phyloP scores from a whole-genome alignment of 1,140 invertebrate genomes.

The Monomorium pharaonis region DNA sequence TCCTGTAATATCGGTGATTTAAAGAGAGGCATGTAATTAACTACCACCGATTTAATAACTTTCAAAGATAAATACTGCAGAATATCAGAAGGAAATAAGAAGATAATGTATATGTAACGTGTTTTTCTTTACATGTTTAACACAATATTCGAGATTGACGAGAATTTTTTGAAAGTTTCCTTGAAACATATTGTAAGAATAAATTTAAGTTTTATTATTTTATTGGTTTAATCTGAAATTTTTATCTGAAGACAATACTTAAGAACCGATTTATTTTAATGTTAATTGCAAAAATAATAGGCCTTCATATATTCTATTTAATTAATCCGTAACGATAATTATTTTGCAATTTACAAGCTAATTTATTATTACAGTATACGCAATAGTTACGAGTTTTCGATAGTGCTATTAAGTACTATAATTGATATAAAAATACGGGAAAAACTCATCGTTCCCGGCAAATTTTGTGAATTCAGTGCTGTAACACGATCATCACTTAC shows the following conservation, averaged over 20 bases:
- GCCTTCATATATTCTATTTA: neutral
- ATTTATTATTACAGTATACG: neutral
- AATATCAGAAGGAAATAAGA: neutral
- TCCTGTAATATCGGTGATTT: conserved; percentile 12
- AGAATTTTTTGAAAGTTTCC: neutral
- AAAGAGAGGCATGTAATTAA: neutral
- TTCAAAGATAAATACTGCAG: neutral
- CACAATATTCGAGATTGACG: neutral
- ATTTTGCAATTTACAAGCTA: neutral
- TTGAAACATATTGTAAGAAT: neutral
- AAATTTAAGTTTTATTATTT: neutral
- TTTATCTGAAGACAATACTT: neutral
- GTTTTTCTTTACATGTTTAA: neutral
- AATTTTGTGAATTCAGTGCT: conserved; percentile 78
- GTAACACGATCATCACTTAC: conserved; percentile 81
- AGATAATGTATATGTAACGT: neutral
- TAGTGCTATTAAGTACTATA: neutral
- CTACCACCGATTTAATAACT: neutral
- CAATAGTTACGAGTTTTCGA: neutral
- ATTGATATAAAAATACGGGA: conserved; percentile 23
- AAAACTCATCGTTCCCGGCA: conserved; percentile 36
- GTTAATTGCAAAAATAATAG: conserved; percentile 5
- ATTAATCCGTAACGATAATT: neutral
- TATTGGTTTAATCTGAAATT: neutral
- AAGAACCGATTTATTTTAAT: neutral